Evolutionary conservation across 2,888 invertebrate species (phyloP).

Genomic region (Bruchidius siliquastri): DNA sequence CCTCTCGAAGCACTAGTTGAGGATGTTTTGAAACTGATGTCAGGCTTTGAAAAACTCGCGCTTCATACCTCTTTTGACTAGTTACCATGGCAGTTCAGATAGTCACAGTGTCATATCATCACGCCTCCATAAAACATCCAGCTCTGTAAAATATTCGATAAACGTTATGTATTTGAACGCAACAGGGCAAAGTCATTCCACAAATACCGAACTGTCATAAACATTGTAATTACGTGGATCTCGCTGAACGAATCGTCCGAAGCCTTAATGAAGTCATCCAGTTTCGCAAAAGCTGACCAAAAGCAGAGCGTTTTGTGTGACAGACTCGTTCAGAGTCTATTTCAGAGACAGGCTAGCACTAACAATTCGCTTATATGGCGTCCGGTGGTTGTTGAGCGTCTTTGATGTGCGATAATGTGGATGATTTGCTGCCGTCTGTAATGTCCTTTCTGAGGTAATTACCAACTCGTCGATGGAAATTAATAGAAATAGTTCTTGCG

Average conservation of each 20-base stretch:
- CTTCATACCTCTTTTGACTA: too few relatives aligned
- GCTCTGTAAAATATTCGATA: not conserved
- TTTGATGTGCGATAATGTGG: conserved; percentile 16
- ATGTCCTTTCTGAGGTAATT: not conserved
- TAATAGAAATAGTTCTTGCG: not conserved
- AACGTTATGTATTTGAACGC: not conserved
- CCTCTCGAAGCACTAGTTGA: too few relatives aligned
- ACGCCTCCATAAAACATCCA: not conserved
- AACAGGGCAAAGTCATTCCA: not conserved
- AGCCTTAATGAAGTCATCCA: not conserved
- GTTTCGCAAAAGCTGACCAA: not conserved
- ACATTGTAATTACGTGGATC: not conserved
- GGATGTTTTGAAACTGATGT: too few relatives aligned
- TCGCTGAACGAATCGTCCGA: not conserved
- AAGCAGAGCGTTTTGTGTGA: not conserved
- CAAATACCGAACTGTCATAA: not conserved
- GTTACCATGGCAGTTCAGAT: not conserved
- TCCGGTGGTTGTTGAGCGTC: not conserved
- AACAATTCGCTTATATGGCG: not conserved
- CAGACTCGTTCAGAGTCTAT: not conserved
- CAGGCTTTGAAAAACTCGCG: too few relatives aligned
- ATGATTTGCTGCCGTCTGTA: conserved; percentile 11
- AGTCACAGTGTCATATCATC: not conserved
- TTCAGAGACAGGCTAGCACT: not conserved
- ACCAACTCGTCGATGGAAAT: not conserved